Base-by-base conservation (phyloP, 2,888 invertebrate species). In the Aporophyla nigra region DNA sequence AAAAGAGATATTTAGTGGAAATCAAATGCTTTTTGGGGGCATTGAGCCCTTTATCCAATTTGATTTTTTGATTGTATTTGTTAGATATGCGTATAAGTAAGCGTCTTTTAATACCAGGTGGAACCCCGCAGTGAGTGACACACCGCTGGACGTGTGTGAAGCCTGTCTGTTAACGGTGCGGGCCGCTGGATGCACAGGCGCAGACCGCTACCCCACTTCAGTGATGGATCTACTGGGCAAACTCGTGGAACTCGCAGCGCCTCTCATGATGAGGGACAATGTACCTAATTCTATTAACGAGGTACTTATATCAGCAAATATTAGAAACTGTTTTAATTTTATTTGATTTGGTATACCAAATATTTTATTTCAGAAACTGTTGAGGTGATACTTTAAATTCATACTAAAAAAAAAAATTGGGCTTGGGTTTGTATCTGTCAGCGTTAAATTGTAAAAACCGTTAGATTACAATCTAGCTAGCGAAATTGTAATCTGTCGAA, bases 211-310 rank as follows among this genome's bases (percentile, higher is more conserved):
- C 84, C 90, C 93, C 27, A 84, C 69, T 49, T 92, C 95, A 4
- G 96, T 94, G 71, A 85, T 94, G 59, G 92, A 93, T 79, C 91
- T 96, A 70, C 80, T 96, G 2, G 86, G 90, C 14, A 91, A 93
- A 69, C 89, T 97, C 4, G 92, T 94, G 14, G 92, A 92, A 49
- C 93, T 96, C 40, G 91, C 94, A n/a, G 89, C 89, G 71, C 95
- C 95, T 21, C 87, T 96, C 74, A 88, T 96, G 88, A 90, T 90
- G n/a, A 83, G 92, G 33, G 94, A 96, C 79, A 94, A 96, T 80
- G 93, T 93, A 27, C 94, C 96, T 49, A 95, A 96, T 88, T 95
- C 96, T 51, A 91, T 94, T 63, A 96, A 97, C 66, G 96, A 97
- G 92, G 67, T 66, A 66, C 14, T 66, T 51, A 1, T 27, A 19